Percentiles rank a stretch among this genome's conserved stretches.
phyloP scores from a whole-genome alignment of 1,140 invertebrate genomes.

The Neuroterus valhalla region DNA sequence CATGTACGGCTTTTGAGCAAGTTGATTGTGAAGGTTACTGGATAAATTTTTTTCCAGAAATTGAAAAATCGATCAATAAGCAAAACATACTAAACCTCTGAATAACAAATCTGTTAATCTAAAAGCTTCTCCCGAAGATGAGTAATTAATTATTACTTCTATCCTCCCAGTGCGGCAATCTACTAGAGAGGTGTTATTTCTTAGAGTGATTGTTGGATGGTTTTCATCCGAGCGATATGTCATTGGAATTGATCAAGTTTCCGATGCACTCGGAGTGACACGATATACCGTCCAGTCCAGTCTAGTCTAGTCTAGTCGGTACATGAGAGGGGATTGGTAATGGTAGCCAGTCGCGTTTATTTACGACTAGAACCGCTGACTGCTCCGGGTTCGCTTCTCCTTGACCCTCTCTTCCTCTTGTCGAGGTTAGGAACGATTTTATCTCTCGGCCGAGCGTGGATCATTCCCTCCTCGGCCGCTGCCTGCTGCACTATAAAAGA shows the following conservation, averaged over 20 bases:
- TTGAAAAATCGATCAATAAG: too few relatives aligned
- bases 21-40: too few relatives aligned
- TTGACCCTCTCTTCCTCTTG: slow-evolving; percentile 60
- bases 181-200: neutral
- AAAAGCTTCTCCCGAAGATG: too few relatives aligned
- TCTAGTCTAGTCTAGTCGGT: slow-evolving; percentile 21
- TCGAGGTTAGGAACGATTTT: slow-evolving; percentile 66
- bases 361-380: slow-evolving; percentile 66
- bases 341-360: slow-evolving; percentile 69
- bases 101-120: too few relatives aligned
- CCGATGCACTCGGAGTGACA: slow-evolving; percentile 42
- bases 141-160: too few relatives aligned
- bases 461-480: slow-evolving; percentile 66
- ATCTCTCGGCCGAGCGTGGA: slow-evolving; percentile 67
- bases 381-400: slow-evolving; percentile 65
- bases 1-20: too few relatives aligned
- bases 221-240: slow-evolving; percentile 39
- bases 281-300: slow-evolving; percentile 33
- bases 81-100: too few relatives aligned
- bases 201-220: neutral
- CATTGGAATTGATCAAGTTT: slow-evolving; percentile 54
- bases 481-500: slow-evolving; percentile 67
- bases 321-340: slow-evolving; percentile 63
- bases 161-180: neutral
- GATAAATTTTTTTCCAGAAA: too few relatives aligned